A percentile compares a stretch with the other conserved stretches of the same genome.
Evolutionary conservation across 2,888 invertebrate genomes (phyloP).

Genomic region (Molorchus minor): DNA sequence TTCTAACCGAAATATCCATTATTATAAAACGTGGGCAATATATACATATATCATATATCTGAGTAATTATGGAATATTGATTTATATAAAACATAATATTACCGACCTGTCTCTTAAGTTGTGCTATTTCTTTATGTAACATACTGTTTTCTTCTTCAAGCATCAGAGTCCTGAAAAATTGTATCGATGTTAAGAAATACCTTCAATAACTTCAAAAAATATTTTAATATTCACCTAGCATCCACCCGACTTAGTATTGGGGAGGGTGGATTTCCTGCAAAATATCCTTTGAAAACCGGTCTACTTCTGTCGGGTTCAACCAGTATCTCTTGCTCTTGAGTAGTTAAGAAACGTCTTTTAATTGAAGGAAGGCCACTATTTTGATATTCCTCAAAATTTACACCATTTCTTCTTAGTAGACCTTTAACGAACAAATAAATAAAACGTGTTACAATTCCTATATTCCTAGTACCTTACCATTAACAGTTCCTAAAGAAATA

Average conservation of each 20-base stretch:
- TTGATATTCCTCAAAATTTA: conserved; percentile 54
- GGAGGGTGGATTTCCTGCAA: conserved; percentile 58
- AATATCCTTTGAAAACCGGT: conserved; percentile 58
- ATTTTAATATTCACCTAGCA: conserved; percentile 49
- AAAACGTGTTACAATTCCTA: conserved; percentile 13
- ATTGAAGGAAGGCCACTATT: conserved; percentile 57
- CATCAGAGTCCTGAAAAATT: conserved; percentile 60
- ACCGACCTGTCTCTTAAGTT: conserved; percentile 72
- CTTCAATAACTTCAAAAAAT: conserved; percentile 14
- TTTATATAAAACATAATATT: too few relatives aligned
- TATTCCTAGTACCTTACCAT: too few relatives aligned
- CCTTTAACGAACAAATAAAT: conserved; percentile 27
- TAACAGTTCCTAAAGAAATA: conserved; percentile 36
- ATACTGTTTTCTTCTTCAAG: conserved; percentile 75
- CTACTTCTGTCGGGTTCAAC: conserved; percentile 39
- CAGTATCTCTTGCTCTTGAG: conserved; percentile 47
- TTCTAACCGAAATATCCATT: too few relatives aligned
- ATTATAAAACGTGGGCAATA: too few relatives aligned
- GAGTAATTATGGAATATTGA: too few relatives aligned
- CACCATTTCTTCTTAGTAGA: conserved; percentile 46
- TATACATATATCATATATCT: too few relatives aligned
- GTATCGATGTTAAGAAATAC: neutral
- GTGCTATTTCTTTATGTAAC: conserved; percentile 73
- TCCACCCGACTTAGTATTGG: conserved; percentile 57
- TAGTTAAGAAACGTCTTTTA: conserved; percentile 56